Percentiles rank a stretch among this genome's conserved stretches.
Conservation (phyloP, 2,113 vertebrate genomes). For the Puffinus mauretanicus region DNA sequence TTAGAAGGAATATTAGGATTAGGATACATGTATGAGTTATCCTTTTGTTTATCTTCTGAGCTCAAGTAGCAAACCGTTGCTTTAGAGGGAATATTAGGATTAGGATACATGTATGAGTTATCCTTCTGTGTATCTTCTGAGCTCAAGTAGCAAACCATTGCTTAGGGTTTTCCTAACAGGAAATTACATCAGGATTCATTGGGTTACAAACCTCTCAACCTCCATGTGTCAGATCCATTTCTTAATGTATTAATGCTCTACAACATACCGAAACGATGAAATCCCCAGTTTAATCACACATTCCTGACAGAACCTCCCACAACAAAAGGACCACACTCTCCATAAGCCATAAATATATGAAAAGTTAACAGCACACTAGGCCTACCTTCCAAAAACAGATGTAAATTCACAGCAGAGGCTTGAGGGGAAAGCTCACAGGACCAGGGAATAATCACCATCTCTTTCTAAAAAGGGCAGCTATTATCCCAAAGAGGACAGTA, state of each 20-base stretch:
- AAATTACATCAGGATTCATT: neutral
- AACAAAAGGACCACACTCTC: neutral
- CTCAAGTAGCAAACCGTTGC: neutral
- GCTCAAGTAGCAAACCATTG: neutral
- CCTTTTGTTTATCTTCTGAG: neutral
- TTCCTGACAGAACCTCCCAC: neutral
- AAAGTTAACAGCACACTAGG: neutral
- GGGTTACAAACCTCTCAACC: neutral
- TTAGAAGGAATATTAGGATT: too few species aligned
- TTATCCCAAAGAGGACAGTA: neutral
- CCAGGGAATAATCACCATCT: neutral
- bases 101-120: neutral
- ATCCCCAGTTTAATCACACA: neutral
- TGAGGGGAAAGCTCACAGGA: neutral
- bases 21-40: neutral
- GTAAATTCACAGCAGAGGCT: neutral
- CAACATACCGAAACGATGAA: neutral
- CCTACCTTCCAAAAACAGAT: neutral
- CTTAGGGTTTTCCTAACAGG: neutral
- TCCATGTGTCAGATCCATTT: fast-evolving
- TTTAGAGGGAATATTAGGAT: neutral
- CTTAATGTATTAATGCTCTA: neutral
- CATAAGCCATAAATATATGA: neutral
- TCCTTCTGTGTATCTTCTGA: neutral
- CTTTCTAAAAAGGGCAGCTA: neutral